Evolutionary conservation across 53 echinoderm and acorn worm species (phyloP).

Genomic region (Astropecten irregularis): DNA sequence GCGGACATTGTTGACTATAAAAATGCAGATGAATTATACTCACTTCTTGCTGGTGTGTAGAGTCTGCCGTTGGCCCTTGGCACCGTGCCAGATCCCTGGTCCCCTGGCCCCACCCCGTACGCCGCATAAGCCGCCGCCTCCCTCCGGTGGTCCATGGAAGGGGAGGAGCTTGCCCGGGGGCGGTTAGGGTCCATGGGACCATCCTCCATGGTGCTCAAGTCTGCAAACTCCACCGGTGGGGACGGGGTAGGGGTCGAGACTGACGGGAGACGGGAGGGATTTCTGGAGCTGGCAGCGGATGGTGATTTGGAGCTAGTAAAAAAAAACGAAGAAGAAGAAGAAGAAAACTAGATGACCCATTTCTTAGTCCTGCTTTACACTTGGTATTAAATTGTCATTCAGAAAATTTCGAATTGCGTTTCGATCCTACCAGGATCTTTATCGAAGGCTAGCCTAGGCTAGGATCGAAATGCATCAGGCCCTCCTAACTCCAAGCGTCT

Average conservation of each 20-base stretch:
- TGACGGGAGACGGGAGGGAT: slow-evolving; percentile 31
- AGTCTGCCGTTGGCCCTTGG: slow-evolving; percentile 45
- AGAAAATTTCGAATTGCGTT: no score
- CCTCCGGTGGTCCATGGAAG: slow-evolving; percentile 68
- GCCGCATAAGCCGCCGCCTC: slow-evolving; percentile 22
- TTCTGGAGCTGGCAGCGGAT: slow-evolving; percentile 8
- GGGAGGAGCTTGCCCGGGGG: slow-evolving; percentile 83
- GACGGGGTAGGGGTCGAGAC: slow-evolving; percentile 42
- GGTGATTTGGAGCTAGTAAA: slow-evolving; percentile 33
- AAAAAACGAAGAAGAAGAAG: background rate
- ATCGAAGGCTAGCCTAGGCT: no score
- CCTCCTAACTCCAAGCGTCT: no score
- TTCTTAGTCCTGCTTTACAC: no score
- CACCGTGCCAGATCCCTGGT: slow-evolving; percentile 13
- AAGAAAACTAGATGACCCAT: no score
- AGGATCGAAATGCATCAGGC: no score
- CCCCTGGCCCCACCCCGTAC: slow-evolving; percentile 14
- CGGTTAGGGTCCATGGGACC: slow-evolving; percentile 61
- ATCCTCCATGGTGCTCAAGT: slow-evolving; percentile 46
- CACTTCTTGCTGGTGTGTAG: slow-evolving; percentile 57
- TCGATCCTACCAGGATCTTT: no score
- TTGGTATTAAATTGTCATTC: no score
- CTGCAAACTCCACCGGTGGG: slow-evolving; percentile 48
- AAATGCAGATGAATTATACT: no score
- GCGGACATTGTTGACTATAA: no score